Percentiles rank a stretch among this genome's conserved stretches.
Conservation (phyloP, 2,888 invertebrate genomes). For the Drosophila limbata region DNA sequence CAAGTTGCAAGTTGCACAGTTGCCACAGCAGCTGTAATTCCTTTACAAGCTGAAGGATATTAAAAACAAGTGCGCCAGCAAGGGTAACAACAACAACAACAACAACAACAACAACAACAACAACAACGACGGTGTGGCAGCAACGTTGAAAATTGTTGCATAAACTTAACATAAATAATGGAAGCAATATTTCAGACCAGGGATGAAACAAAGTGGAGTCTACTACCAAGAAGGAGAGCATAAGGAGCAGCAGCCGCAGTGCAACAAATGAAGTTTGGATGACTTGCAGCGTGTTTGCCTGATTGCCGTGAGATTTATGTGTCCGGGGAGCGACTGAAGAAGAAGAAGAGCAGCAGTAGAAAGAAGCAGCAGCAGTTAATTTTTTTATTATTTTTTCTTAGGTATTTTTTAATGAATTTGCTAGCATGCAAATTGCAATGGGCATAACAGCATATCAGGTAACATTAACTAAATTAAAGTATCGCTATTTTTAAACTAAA, state of each 20-base stretch:
- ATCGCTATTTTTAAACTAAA: too few relatives aligned
- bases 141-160: constrained; percentile 68
- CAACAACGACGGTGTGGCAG: constrained; percentile 23
- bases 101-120: constrained; percentile 27
- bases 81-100: constrained; percentile 19
- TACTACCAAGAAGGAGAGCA: constrained; percentile 3
- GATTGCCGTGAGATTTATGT: constrained; percentile 80
- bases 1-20: constrained; percentile 17
- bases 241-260: constrained; percentile 54
- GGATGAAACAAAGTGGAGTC: constrained; percentile 55
- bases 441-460: neutral
- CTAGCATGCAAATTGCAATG: constrained; percentile 8
- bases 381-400: constrained; percentile 31
- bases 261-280: constrained; percentile 81
- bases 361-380: constrained; percentile 7
- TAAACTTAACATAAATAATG: constrained; percentile 78
- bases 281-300: constrained; percentile 74
- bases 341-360: neutral
- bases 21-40: constrained; percentile 60
- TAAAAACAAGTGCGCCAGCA: constrained; percentile 78
- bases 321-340: constrained; percentile 34
- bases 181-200: constrained; percentile 74
- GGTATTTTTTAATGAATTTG: constrained; percentile 31
- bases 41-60: constrained; percentile 79
- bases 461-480: neutral